Base-by-base conservation (phyloP, 1,140 invertebrate genomes). In the Drosophila orosa region DNA sequence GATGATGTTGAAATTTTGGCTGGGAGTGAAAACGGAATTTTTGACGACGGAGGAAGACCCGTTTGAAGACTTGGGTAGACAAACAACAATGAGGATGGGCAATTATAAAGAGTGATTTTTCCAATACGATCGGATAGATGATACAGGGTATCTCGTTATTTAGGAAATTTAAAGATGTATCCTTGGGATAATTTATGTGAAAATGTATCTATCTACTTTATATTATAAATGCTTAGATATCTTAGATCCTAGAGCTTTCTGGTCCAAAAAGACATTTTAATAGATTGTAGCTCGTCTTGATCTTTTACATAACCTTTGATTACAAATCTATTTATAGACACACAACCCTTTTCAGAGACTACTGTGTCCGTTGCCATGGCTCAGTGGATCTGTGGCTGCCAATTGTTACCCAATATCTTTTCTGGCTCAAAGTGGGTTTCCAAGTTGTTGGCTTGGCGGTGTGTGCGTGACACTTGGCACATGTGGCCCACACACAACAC, bases 401-500 rank as follows among this genome's bases (percentile, higher is more conserved):
- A 79, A 71, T 73, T 73, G 83, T 86, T 86, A 80, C 79, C 82
- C 84, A 86, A 86, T 87, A 77, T 60, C 60, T 66, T 66, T 73
- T 63, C 69, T 25, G 65, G 79, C 72, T 50, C 39, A 80, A 86
- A 87, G 62, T 86, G 78, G 84, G 84, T 86, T 89, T 48, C 52
- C 65, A 35, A 65, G 52, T 27, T 50, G 44, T 61, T 17, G 22
- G n/a, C 27, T 45, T 17, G 27, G 22, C 25, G n/a, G 31, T 55
- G 25, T 82, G 63, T 82, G 82, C 67, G 83, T 87, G 82, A 87
- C 74, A 87, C 83, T 86, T 78, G 77, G 82, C 76, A 76, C 72
- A 84, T 66, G 83, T 85, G 81, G 79, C 83, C 79, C 80, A 87
- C 83, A 79, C 83, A 83, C 83, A 83, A 68, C 71, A 83, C 83